phyloP scores from a whole-genome alignment of 2,888 invertebrate genomes.

The Choristoneura rosaceana region DNA sequence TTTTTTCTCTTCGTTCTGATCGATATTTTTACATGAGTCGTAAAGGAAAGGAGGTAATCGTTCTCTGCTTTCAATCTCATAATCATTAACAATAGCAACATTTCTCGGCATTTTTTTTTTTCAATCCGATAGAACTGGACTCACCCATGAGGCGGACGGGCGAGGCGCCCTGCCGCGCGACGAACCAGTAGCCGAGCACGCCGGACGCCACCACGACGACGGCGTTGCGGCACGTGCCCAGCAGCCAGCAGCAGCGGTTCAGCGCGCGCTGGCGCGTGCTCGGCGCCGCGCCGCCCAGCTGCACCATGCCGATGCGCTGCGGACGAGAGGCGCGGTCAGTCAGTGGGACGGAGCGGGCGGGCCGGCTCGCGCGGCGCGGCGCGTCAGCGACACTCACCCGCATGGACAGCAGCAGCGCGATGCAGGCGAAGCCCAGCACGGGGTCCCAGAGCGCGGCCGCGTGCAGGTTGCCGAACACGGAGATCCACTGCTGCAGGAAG shows the following conservation, averaged over 20 bases:
- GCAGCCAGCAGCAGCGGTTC: constrained; percentile 90
- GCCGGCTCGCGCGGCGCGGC: not conserved
- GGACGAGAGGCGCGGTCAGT: not conserved
- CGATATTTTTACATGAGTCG: no score
- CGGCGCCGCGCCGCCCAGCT: constrained; percentile 85
- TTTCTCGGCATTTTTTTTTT: no score
- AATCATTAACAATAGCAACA: no score
- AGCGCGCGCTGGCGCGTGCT: constrained; percentile 85
- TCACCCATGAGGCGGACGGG: constrained; percentile 90
- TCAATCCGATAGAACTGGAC: constrained; percentile 41
- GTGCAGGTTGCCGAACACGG: constrained; percentile 88
- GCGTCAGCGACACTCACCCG: constrained; percentile 83
- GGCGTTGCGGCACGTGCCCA: constrained; percentile 93
- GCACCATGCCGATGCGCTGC: constrained; percentile 87
- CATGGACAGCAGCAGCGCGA: constrained; percentile 90
- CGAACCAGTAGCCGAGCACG: constrained; percentile 88
- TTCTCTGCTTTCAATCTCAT: no score
- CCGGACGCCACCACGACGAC: constrained; percentile 92
- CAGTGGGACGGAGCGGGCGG: not conserved
- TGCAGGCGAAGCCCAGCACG: constrained; percentile 90
- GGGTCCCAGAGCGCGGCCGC: constrained; percentile 90
- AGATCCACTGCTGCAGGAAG: constrained; percentile 91
- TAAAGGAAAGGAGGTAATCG: no score
- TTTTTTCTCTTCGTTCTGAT: no score
- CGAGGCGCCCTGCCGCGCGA: constrained; percentile 72